Conservation (phyloP, 1,140 invertebrate species). For the Zophobas atratus region DNA sequence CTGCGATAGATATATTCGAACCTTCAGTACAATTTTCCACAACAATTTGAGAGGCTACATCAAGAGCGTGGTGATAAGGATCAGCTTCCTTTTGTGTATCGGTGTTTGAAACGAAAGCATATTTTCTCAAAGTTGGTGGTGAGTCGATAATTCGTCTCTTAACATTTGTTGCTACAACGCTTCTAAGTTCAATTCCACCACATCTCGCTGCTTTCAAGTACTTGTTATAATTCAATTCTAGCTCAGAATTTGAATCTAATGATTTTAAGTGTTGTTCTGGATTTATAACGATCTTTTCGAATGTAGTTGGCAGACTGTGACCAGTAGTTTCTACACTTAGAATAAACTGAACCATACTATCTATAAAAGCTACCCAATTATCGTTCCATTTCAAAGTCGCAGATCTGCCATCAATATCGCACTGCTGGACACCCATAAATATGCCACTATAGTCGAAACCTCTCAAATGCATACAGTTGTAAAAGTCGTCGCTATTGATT, state of each 20-base stretch:
- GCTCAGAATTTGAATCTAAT: neutral
- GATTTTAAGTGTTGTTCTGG: constrained; percentile 30
- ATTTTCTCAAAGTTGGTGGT: constrained; percentile 86
- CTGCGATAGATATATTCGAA: constrained; percentile 82
- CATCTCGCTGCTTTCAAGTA: constrained; percentile 81
- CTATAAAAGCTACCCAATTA: constrained; percentile 48
- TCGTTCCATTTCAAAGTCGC: constrained; percentile 48
- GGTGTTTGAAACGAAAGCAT: constrained; percentile 86
- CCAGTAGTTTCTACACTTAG: constrained; percentile 10
- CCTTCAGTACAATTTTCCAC: constrained; percentile 84
- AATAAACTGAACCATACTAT: constrained; percentile 41
- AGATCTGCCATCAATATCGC: constrained; percentile 18
- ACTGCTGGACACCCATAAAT: constrained; percentile 10
- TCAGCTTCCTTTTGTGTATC: constrained; percentile 75
- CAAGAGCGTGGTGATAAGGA: constrained; percentile 75
- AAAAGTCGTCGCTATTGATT: constrained; percentile 20
- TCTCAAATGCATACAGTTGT: constrained; percentile 45
- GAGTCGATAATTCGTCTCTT: constrained; percentile 84
- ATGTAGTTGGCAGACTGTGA: constrained; percentile 28
- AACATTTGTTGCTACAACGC: constrained; percentile 91
- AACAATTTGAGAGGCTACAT: constrained; percentile 78
- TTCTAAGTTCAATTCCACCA: constrained; percentile 91
- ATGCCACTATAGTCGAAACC: constrained; percentile 44
- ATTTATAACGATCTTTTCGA: constrained; percentile 44
- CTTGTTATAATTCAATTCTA: constrained; percentile 42